phyloP scores from a whole-genome alignment of 2,888 invertebrate species.

The Plutella xylostella region DNA sequence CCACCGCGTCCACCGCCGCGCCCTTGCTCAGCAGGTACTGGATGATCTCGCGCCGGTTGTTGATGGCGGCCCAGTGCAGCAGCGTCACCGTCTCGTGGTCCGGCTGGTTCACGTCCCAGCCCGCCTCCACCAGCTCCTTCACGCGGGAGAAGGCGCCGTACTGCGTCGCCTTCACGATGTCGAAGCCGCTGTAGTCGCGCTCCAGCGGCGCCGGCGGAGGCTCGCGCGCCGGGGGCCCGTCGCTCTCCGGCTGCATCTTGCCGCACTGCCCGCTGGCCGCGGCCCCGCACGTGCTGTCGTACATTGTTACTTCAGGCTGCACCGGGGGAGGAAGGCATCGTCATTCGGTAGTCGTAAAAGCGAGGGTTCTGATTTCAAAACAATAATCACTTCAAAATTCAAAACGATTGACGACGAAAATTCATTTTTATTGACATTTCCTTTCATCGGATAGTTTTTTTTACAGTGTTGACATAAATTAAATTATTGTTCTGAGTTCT shows the following conservation, averaged over 20 bases:
- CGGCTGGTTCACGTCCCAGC: constrained; percentile 93
- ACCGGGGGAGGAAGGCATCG: neutral
- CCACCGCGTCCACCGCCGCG: constrained; percentile 87
- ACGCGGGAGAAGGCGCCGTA: constrained; percentile 90
- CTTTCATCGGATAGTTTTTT: too few relatives aligned
- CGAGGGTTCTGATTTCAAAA: neutral
- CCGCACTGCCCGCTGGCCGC: constrained; percentile 75
- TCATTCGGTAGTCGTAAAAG: neutral
- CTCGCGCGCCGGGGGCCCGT: constrained; percentile 71
- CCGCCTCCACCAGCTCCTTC: constrained; percentile 89
- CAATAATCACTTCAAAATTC: too few relatives aligned
- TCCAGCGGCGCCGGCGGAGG: constrained; percentile 71
- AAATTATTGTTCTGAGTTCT: too few relatives aligned
- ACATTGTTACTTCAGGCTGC: constrained; percentile 58
- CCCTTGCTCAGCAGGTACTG: constrained; percentile 87
- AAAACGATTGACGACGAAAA: neutral
- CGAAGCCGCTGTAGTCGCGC: constrained; percentile 83
- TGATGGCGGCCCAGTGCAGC: constrained; percentile 99
- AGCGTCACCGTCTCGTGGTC: constrained; percentile 96
- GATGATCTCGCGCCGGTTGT: constrained; percentile 94
- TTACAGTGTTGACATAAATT: too few relatives aligned
- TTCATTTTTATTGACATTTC: neutral
- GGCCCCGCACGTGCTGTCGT: constrained; percentile 79
- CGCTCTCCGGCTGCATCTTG: constrained; percentile 72
- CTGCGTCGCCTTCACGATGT: constrained; percentile 96